Conservation (phyloP, 2,888 invertebrate genomes). For the Orthosia incerta region DNA sequence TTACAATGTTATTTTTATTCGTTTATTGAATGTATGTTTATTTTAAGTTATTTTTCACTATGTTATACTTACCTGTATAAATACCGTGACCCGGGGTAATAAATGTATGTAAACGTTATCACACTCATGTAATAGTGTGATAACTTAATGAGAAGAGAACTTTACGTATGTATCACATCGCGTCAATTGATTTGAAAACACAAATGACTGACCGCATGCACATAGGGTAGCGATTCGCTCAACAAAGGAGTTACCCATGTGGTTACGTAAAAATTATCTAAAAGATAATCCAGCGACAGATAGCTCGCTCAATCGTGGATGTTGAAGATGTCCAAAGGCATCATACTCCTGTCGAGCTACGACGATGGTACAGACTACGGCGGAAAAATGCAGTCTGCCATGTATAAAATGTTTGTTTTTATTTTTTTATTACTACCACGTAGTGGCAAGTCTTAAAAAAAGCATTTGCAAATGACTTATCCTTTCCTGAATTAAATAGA, state of each 20-base stretch:
- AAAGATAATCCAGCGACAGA: constrained; percentile 9
- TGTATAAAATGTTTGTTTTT: neutral
- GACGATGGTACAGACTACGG: neutral
- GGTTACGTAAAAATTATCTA: constrained; percentile 10
- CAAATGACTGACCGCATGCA: constrained; percentile 1
- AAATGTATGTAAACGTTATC: constrained; percentile 19
- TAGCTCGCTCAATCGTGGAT: neutral
- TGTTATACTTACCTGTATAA: constrained; percentile 75
- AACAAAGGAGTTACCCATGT: neutral
- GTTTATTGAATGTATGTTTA: constrained; percentile 69
- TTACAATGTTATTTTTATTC: constrained; percentile 61
- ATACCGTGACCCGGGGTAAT: constrained; percentile 44
- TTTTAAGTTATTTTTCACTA: constrained; percentile 64
- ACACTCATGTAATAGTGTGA: constrained; percentile 41
- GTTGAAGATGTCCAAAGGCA: neutral
- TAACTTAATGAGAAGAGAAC: constrained; percentile 30
- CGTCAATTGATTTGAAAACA: constrained; percentile 28
- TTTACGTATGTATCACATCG: constrained; percentile 46
- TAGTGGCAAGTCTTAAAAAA: neutral
- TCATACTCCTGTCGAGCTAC: neutral
- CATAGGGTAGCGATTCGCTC: neutral
- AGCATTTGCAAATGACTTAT: constrained; percentile 1
- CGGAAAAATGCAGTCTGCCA: neutral
- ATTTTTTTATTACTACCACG: neutral
- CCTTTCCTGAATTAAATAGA: constrained; percentile 9